Percentiles rank a stretch among this genome's conserved stretches.
Conservation (phyloP, 2,888 invertebrate species). For the Eucera pruinosa region DNA sequence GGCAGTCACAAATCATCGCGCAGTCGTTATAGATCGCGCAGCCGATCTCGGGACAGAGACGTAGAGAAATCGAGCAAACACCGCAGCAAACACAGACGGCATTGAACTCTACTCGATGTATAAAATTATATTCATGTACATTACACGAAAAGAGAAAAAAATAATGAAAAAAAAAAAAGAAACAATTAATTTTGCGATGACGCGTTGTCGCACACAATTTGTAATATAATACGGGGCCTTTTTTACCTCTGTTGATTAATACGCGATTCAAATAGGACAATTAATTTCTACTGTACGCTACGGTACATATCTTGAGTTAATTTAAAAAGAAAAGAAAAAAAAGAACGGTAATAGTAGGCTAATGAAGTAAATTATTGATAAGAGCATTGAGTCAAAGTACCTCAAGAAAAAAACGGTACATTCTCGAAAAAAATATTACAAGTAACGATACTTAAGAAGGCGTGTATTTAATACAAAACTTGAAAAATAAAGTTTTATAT, state of each 20-base stretch:
- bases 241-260: slow-evolving; percentile 50
- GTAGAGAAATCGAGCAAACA: slow-evolving; percentile 81
- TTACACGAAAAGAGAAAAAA: slow-evolving; percentile 15
- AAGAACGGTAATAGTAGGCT: slow-evolving; percentile 34
- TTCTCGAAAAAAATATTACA: slow-evolving; percentile 43
- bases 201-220: slow-evolving; percentile 23
- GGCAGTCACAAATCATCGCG: slow-evolving; percentile 82
- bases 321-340: no score
- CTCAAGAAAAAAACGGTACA: slow-evolving; percentile 45
- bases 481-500: slow-evolving; percentile 69
- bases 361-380: slow-evolving; percentile 41
- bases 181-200: no score
- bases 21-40: slow-evolving; percentile 81
- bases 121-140: slow-evolving; percentile 11
- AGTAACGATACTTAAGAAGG: slow-evolving; percentile 50
- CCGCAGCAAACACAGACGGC: slow-evolving; percentile 80
- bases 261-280: slow-evolving; percentile 41
- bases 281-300: slow-evolving; percentile 42
- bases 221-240: slow-evolving; percentile 54
- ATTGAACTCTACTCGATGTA: slow-evolving; percentile 64
- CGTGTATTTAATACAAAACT: slow-evolving; percentile 62
- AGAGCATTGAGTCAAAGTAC: slow-evolving; percentile 39
- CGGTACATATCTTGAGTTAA: slow-evolving; percentile 48
- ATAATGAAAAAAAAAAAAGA: no score
- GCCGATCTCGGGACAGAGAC: slow-evolving; percentile 82